Evolutionary conservation across 2,888 invertebrate genomes (phyloP).

Genomic region (Tortrix viridana): DNA sequence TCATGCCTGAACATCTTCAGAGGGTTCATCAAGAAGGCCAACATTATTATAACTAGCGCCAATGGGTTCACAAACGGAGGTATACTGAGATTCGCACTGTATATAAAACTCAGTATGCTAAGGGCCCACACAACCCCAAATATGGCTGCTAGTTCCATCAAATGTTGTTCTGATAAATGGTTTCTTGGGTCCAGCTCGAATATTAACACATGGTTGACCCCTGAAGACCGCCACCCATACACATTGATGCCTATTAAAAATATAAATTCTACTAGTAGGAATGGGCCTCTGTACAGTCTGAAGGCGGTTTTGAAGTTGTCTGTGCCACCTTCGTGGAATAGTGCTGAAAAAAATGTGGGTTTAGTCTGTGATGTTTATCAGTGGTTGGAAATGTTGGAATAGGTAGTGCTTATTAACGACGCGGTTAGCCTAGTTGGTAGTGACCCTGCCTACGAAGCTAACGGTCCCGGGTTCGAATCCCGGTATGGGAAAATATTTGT

Average conservation of each 20-base stretch:
- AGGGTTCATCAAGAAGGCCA: conserved; percentile 95
- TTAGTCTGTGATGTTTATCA: no score
- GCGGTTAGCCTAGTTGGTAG: no score
- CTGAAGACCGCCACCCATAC: conserved; percentile 98
- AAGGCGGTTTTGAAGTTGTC: conserved; percentile 94
- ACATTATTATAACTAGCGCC: conserved; percentile 91
- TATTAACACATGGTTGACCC: conserved; percentile 98
- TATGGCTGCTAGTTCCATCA: conserved; percentile 96
- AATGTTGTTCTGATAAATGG: conserved; percentile 96
- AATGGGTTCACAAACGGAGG: conserved; percentile 97
- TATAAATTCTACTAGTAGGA: conserved; percentile 95
- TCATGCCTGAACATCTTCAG: conserved; percentile 95
- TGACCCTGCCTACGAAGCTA: no score
- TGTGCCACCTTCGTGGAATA: conserved; percentile 88
- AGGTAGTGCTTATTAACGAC: no score
- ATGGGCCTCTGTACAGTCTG: conserved; percentile 96
- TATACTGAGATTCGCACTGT: conserved; percentile 91
- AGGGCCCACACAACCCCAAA: conserved; percentile 98
- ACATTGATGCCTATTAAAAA: conserved; percentile 98
- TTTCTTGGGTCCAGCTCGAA: conserved; percentile 98
- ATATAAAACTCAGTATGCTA: conserved; percentile 93
- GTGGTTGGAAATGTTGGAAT: no score
- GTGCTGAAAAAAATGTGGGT: conserved; percentile 80
- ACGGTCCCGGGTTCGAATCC: no score
- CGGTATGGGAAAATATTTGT: no score